Evolutionary conservation across 30 jellyfish, hydroid and myxozoan genomes (phyloP).

Genomic region (Aurelia aurita complex sp. Pacific): DNA sequence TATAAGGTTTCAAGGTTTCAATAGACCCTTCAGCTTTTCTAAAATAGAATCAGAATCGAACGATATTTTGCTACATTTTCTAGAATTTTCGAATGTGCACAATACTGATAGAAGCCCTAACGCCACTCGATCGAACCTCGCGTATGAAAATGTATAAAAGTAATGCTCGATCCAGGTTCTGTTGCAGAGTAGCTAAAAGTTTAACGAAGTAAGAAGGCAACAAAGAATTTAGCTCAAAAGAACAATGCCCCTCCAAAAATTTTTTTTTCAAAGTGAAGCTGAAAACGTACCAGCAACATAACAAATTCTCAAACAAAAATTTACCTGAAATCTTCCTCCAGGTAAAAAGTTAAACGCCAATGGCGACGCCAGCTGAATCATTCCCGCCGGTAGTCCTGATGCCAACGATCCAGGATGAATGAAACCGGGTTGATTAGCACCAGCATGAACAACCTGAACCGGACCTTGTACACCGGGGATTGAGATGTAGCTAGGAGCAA

Average conservation of each 20-base stretch:
- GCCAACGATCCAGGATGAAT: conserved; percentile 42
- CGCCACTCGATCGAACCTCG: too few species aligned
- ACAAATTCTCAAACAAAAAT: background rate
- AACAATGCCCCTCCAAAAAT: background rate
- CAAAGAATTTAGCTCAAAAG: background rate
- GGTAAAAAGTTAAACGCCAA: conserved; percentile 60
- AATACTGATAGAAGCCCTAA: too few species aligned
- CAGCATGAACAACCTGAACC: conserved; percentile 44
- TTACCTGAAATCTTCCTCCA: conserved; percentile 67
- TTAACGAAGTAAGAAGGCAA: too few species aligned
- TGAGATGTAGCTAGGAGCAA: conserved; percentile 58
- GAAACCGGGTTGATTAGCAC: conserved; percentile 48
- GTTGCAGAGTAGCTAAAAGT: too few species aligned
- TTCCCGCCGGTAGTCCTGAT: conserved; percentile 61
- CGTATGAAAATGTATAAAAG: too few species aligned
- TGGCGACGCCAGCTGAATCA: conserved; percentile 72
- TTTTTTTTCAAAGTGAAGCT: background rate
- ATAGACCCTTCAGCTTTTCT: too few species aligned
- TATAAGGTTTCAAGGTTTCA: too few species aligned
- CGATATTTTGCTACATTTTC: too few species aligned
- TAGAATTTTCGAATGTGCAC: too few species aligned
- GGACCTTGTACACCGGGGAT: conserved; percentile 69
- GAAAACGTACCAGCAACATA: too few species aligned
- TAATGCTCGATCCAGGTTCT: too few species aligned
- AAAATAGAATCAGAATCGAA: too few species aligned